Percentiles rank a stretch among this genome's conserved stretches.
phyloP scores from a whole-genome alignment of 2,113 vertebrate species.

The Pardalotus punctatus region DNA sequence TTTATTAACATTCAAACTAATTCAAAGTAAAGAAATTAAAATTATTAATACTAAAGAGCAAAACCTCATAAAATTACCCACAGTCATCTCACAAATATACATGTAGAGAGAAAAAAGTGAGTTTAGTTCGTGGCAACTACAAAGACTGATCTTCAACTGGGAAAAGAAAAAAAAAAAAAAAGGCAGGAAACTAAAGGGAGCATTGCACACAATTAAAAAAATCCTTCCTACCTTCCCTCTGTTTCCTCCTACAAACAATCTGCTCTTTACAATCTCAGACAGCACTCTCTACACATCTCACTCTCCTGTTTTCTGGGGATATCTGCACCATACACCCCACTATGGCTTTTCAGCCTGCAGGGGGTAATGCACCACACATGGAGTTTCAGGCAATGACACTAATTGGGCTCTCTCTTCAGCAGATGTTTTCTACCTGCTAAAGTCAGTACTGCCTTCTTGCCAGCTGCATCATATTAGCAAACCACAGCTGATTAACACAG shows the following conservation, averaged over 20 bases:
- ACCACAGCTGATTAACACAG: not conserved
- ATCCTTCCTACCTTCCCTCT: not conserved
- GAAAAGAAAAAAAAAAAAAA: not conserved
- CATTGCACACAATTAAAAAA: not conserved
- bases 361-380: not conserved
- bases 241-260: not conserved
- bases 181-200: not conserved
- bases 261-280: rapidly evolving
- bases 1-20: not conserved
- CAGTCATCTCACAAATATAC: not conserved
- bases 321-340: rapidly evolving
- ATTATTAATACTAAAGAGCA: not conserved
- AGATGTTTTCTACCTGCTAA: not conserved
- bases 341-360: not conserved
- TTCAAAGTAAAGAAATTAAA: not conserved
- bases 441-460: not conserved
- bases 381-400: not conserved
- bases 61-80: not conserved
- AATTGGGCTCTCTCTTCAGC: not conserved
- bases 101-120: rapidly evolving
- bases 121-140: not conserved
- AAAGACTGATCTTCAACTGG: not conserved
- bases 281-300: rapidly evolving
- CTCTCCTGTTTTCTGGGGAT: not conserved
- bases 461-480: not conserved